These are phyloP conservation scores for Xenentodon cancila DNA, from an alignment of 2,797 vertebrate species.

Conservation along the genomic window DNA sequence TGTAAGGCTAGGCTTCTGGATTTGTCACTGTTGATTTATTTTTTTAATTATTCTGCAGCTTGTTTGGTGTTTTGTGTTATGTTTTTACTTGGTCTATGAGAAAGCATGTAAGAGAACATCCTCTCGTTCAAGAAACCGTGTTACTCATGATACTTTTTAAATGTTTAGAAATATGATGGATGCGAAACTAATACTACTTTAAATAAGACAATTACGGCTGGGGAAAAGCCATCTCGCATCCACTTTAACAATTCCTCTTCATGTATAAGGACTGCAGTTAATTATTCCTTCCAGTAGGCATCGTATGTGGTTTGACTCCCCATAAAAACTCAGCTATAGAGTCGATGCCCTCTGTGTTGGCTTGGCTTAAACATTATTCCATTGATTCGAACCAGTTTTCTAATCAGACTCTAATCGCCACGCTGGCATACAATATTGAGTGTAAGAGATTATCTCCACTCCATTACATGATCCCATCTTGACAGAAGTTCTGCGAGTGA, in stretches of 20 bases:
- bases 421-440: constrained; percentile 55
- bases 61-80: too few species aligned
- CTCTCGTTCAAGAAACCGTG: too few species aligned
- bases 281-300: constrained; percentile 58
- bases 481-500: constrained; percentile 46
- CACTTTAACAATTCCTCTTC: constrained; percentile 14
- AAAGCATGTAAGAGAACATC: too few species aligned
- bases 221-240: too few species aligned
- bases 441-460: constrained; percentile 53
- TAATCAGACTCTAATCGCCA: constrained; percentile 63
- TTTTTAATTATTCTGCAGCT: too few species aligned
- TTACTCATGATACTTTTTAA: too few species aligned
- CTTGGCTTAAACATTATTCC: constrained; percentile 29
- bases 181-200: too few species aligned
- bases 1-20: too few species aligned
- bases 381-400: constrained; percentile 28
- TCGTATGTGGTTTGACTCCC: constrained; percentile 42
- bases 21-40: too few species aligned
- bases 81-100: too few species aligned
- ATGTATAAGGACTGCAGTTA: constrained; percentile 39
- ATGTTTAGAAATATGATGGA: too few species aligned
- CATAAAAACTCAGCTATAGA: constrained; percentile 24
- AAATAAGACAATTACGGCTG: too few species aligned
- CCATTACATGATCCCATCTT: constrained; percentile 38
- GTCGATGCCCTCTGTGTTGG: neutral